Percentiles rank a stretch among this genome's conserved stretches.
phyloP scores from a whole-genome alignment of 2,888 invertebrate species.

The Drymonia ruficornis region DNA sequence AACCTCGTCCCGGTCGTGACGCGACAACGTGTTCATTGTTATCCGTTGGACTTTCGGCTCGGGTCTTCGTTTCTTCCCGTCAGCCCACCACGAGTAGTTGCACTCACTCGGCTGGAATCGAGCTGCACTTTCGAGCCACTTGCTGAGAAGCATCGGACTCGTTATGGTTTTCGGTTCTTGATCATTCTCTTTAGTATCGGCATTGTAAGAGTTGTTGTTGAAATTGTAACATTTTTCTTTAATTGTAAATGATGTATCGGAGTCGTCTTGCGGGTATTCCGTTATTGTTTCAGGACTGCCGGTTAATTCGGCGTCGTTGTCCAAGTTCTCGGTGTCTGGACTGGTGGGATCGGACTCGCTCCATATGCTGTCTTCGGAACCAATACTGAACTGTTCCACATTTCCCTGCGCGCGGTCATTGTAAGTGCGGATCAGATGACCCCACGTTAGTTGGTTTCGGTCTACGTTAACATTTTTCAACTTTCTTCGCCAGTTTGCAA shows the following conservation, averaged over 20 bases:
- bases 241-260: slow-evolving; percentile 58
- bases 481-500: slow-evolving; percentile 93
- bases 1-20: slow-evolving; percentile 89
- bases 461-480: slow-evolving; percentile 90
- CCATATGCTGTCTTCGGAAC: slow-evolving; percentile 92
- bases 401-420: slow-evolving; percentile 91
- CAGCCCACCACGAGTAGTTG: slow-evolving; percentile 88
- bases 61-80: slow-evolving; percentile 61
- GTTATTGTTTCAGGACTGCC: slow-evolving; percentile 58
- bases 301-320: slow-evolving; percentile 53
- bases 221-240: slow-evolving; percentile 63
- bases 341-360: slow-evolving; percentile 84
- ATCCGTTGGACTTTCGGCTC: slow-evolving; percentile 56
- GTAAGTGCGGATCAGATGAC: slow-evolving; percentile 89
- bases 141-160: slow-evolving; percentile 87
- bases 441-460: slow-evolving; percentile 89
- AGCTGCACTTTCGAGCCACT: slow-evolving; percentile 91
- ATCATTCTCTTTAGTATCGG: slow-evolving; percentile 41
- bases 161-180: slow-evolving; percentile 64
- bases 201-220: slow-evolving; percentile 68
- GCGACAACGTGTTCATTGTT: slow-evolving; percentile 54
- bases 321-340: slow-evolving; percentile 52
- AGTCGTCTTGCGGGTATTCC: slow-evolving; percentile 60
- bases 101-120: slow-evolving; percentile 89
- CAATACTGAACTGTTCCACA: slow-evolving; percentile 92